Base-by-base conservation (phyloP, 2,113 vertebrate species). In the Pseudonaja textilis region DNA sequence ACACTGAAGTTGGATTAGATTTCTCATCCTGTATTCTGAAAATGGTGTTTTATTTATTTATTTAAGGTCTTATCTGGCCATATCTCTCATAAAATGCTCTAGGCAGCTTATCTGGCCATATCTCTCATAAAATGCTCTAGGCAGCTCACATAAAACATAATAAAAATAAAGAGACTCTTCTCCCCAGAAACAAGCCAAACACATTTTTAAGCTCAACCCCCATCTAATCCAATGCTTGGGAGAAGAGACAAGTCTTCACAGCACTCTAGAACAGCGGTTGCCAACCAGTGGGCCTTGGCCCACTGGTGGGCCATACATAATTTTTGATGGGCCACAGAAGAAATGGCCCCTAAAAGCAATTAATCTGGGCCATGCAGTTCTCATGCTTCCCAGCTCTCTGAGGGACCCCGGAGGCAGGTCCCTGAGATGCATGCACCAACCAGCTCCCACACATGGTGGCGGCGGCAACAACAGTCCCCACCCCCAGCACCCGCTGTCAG, bases 1-100 rank as follows among this genome's bases (percentile, higher is more conserved):
- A 93, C 4, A 0, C 16, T 89, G 42, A 34, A 92, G 39, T 25
- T 4, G 10, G 93, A 95, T 95, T 29, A 89, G 26, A 85, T 89
- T 87, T 34, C 42, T 12, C 34, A 50, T 9, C 50, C 4, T 45
- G 54, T 88, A 34, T 23, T 18, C 22, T 5, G 47, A 4, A 11
- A 11, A 34, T 18, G 6, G 4, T 50, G 64, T 18, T 74, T 74
- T 18, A 34, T 74, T 74, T 34, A 74, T 34, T 34, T 34, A 74
- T 74, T 74, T 74, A 61, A 16, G 29, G n/a, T 34, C 29, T 74
- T 74, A 69, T 47, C n/a, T 74, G 69, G 69, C 16, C n/a, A 34
- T 16, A 5, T 74, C 64, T 74, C 14, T 74, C 69, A 74, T 34
- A 74, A 5, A 74, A 74, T 74, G 12, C 14, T 74, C n/a, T 34